These are phyloP conservation scores for Dipodomys merriami DNA, from an alignment of 2,113 vertebrate genomes.

Conservation along the genomic window DNA sequence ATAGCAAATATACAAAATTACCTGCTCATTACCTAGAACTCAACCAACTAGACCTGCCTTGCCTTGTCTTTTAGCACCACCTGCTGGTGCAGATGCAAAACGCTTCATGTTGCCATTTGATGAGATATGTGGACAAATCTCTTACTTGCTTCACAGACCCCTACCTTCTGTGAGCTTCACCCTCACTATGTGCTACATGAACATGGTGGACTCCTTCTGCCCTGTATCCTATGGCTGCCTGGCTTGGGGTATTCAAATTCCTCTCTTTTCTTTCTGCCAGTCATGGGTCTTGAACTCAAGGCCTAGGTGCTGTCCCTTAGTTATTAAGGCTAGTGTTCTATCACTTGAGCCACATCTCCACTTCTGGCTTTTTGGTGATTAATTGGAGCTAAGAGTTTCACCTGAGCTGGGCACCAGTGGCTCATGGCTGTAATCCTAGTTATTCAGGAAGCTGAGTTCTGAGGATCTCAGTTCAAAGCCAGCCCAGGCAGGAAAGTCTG, in stretches of 20 bases:
- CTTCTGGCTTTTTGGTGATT: too few species aligned
- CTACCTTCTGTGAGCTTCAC: background rate
- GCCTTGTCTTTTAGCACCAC: conserved; percentile 49
- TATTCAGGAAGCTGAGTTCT: too few species aligned
- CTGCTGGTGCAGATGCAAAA: background rate
- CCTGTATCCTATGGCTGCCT: background rate
- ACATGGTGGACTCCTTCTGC: background rate
- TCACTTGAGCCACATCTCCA: too few species aligned
- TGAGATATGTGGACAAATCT: background rate
- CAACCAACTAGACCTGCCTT: background rate
- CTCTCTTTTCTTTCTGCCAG: too few species aligned
- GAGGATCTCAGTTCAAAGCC: too few species aligned
- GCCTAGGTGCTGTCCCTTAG: too few species aligned
- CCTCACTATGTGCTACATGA: background rate
- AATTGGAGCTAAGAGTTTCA: too few species aligned
- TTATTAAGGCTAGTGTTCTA: too few species aligned
- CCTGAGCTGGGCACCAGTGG: too few species aligned
- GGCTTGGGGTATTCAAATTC: background rate
- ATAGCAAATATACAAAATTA: fast-evolving
- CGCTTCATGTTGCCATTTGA: background rate
- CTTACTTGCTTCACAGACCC: background rate
- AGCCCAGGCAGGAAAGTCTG: too few species aligned
- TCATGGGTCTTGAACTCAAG: too few species aligned
- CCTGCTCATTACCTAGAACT: background rate
- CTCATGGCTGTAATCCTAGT: too few species aligned